These are phyloP conservation scores for Sternarchorhynchus goeldii DNA, from an alignment of 2,797 vertebrate genomes.

Conservation along the genomic window DNA sequence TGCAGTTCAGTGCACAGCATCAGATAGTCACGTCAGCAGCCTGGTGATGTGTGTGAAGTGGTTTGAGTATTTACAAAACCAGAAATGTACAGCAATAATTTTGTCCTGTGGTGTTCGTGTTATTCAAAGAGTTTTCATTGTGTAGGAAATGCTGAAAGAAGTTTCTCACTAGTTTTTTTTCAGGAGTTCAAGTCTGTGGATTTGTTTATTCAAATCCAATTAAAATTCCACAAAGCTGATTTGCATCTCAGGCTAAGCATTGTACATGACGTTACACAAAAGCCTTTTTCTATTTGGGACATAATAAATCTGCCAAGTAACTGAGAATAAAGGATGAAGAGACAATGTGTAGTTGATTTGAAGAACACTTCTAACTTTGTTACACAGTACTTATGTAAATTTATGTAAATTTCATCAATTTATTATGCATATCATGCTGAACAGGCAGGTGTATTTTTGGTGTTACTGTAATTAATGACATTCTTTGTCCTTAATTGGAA, in stretches of 20 bases:
- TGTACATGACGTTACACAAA: slow-evolving; percentile 9
- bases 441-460: not conserved
- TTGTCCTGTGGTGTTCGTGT: not conserved
- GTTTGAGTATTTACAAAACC: not conserved
- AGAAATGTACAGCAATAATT: not conserved
- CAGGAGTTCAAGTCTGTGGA: slow-evolving; percentile 17
- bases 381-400: not conserved
- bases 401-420: too few species aligned
- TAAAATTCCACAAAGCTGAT: slow-evolving; percentile 55
- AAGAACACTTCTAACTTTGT: not conserved
- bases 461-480: not conserved
- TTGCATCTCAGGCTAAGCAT: slow-evolving; percentile 44
- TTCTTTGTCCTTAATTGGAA: not conserved
- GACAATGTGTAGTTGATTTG: not conserved
- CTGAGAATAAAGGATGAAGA: slow-evolving; percentile 1
- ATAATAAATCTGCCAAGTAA: not conserved
- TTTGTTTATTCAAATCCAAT: slow-evolving; percentile 59
- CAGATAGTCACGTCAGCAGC: too few species aligned
- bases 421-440: not conserved
- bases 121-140: slow-evolving; percentile 25
- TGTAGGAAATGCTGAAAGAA: slow-evolving; percentile 10
- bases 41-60: not conserved
- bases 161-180: slow-evolving; percentile 7
- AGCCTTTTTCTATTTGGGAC: slow-evolving; percentile 12
- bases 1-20: not conserved